These are phyloP conservation scores for Eupithecia pulchellata DNA, from an alignment of 2,888 invertebrate genomes.

Conservation along the genomic window DNA sequence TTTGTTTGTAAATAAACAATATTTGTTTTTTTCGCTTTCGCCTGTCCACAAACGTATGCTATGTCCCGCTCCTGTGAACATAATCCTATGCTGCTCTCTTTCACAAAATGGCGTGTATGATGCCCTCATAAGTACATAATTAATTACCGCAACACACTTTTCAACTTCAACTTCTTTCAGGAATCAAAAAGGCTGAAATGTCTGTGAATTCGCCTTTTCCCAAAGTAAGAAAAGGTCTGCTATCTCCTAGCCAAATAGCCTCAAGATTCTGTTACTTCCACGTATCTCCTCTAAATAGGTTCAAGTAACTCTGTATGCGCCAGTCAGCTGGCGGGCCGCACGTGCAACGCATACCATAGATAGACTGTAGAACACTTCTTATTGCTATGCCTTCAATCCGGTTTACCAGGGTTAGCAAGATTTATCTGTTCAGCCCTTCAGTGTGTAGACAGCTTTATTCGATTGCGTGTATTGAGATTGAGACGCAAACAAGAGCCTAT, in stretches of 20 bases:
- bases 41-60: too few species aligned
- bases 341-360: slow-evolving; percentile 55
- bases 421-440: slow-evolving; percentile 22
- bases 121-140: too few species aligned
- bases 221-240: too few species aligned
- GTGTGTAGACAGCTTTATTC: slow-evolving; percentile 10
- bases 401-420: slow-evolving; percentile 43
- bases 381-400: slow-evolving; percentile 46
- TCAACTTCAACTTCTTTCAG: too few species aligned
- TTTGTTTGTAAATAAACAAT: too few species aligned
- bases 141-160: too few species aligned
- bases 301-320: slow-evolving; percentile 49
- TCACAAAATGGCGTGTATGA: too few species aligned
- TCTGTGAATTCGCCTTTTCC: too few species aligned
- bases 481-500: neutral
- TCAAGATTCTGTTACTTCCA: neutral
- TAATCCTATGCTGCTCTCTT: too few species aligned
- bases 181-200: too few species aligned
- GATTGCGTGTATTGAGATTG: neutral
- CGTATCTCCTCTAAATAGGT: slow-evolving; percentile 12
- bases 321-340: slow-evolving; percentile 51
- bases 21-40: too few species aligned
- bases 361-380: slow-evolving; percentile 40
- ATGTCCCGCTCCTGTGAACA: too few species aligned
- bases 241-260: neutral